Evolutionary conservation across 1,140 invertebrate species (phyloP).

Genomic region (Notospermus geniculatus): DNA sequence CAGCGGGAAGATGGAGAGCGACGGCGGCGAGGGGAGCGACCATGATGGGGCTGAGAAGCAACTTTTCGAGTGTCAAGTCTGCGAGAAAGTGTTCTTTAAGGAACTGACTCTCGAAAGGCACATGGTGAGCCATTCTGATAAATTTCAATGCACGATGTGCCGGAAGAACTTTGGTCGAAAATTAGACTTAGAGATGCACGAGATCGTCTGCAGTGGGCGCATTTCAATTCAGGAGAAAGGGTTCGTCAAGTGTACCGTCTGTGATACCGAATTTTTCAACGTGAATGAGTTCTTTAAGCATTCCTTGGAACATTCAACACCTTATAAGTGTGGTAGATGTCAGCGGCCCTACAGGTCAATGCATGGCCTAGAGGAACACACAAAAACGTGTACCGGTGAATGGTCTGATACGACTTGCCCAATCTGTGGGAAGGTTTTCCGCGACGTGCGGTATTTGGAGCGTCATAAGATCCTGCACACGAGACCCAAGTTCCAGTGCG

Average conservation of each 20-base stretch:
- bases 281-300: constrained; percentile 6
- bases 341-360: background rate
- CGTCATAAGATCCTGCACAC: constrained; percentile 33
- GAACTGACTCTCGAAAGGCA: constrained; percentile 40
- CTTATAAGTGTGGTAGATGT: background rate
- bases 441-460: constrained; percentile 28
- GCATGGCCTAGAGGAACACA: background rate
- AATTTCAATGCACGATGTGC: constrained; percentile 32
- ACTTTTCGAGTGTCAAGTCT: constrained; percentile 35
- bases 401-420: constrained; percentile 6
- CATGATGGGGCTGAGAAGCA: background rate
- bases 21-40: background rate
- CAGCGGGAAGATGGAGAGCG: constrained; percentile 10
- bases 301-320: background rate
- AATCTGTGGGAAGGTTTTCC: constrained; percentile 30
- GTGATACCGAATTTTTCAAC: constrained; percentile 15
- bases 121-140: constrained; percentile 32
- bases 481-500: constrained; percentile 32
- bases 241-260: constrained; percentile 30
- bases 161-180: constrained; percentile 24
- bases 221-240: constrained; percentile 18
- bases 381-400: background rate
- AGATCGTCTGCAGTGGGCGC: background rate
- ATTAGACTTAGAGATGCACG: constrained; percentile 17
- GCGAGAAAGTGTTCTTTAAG: constrained; percentile 42